Evolutionary conservation across 2,888 invertebrate species (phyloP), one percentile per base, ranked within the genome.

Genomic region (Lasioglossum villosulum): DNA sequence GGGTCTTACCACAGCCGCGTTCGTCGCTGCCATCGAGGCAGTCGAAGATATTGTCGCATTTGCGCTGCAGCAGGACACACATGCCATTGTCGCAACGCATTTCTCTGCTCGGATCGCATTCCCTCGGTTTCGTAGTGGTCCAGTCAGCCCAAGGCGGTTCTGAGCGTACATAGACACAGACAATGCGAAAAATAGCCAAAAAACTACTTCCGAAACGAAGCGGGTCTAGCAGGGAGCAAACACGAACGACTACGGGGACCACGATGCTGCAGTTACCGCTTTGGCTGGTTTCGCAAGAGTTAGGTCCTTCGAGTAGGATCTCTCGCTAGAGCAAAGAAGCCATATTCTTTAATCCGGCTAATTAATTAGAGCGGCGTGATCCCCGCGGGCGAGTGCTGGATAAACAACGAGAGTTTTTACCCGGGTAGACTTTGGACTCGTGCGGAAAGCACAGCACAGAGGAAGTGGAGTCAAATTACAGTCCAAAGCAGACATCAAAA

Each of bases 21-120:
- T 97, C 97, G 90, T 97, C 97, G 8, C 96, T 96, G 79, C 95
- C 95, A 93, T 97, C 97, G 45, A 92, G 87, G 91, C 97, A 97
- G 93, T 97, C 97, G 45, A 75, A 74, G 52, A 95, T 90, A 74
- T 95, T 95, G 92, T 98, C 97, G 92, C 98, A 98, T 80, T 95
- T 95, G 91, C 96, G 96, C 27, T 95, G 95, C n/a, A 93, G 94
- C 84, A 96, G 95, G 88, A 97, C 96, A 93, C 97, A 98, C 81
- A 94, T 92, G 34, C 97, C 96, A 91, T 96, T 95, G 81, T 93
- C 91, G 91, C 96, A 97, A 89, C 95, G 95, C 94, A 96, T 96
- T 93, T 96, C 93, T 81, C 80, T 90, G 70, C 86, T 86, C 71
- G 90, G 90, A 91, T 93, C 92, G 88, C 93, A 94, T 84, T 90